phyloP scores from a whole-genome alignment of 2,797 vertebrate genomes.

The Trachops cirrhosus region DNA sequence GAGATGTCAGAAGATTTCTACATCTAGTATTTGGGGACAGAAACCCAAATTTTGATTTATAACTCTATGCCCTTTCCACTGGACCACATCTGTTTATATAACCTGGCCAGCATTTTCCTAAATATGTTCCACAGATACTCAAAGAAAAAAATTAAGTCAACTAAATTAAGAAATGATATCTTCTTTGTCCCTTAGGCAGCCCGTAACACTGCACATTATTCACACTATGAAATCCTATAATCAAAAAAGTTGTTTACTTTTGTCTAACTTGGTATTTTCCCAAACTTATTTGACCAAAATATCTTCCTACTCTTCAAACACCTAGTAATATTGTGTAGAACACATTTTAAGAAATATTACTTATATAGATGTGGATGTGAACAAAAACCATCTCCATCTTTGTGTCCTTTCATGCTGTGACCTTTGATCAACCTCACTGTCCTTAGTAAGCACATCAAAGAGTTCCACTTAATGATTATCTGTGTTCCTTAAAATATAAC shows the following conservation, averaged over 20 bases:
- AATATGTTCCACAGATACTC: not conserved
- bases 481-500: not conserved
- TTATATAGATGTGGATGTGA: not conserved
- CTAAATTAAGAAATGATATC: not conserved
- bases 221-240: not conserved
- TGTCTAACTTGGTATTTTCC: not conserved
- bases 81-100: not conserved
- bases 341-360: not conserved
- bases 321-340: not conserved
- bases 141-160: not conserved
- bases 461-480: not conserved
- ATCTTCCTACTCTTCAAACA: constrained; percentile 23
- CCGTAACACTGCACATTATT: not conserved
- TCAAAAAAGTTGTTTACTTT: not conserved
- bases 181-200: not conserved
- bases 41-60: constrained; percentile 1
- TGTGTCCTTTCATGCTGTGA: not conserved
- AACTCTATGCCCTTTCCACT: not conserved
- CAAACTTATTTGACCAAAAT: not conserved
- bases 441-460: not conserved
- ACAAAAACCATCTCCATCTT: not conserved
- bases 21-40: not conserved
- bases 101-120: not conserved
- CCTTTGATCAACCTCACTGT: not conserved
- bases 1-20: not conserved